Base-by-base conservation (phyloP, 30 jellyfish, hydroid and myxozoan species). In the Hydra vulgaris region DNA sequence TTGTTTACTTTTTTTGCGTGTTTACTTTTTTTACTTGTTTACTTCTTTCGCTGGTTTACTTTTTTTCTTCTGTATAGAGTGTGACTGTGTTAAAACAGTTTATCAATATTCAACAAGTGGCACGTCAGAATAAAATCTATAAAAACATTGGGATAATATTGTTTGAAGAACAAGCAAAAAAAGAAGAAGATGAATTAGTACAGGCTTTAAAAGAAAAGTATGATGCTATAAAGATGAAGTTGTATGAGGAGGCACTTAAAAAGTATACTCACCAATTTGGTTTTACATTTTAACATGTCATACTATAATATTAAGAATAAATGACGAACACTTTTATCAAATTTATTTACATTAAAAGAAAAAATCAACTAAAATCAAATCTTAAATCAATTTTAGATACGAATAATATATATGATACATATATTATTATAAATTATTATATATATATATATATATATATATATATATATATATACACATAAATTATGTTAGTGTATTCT, bases 151-250 rank as follows among this genome's bases (percentile, higher is more conserved):
- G 96, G 5, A 85, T 77, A 23, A 81, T 84, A 40, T 73, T 90
- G 24, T 84, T 89, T 54, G 85, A 25, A 26, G 88, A 22, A 54
- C 81, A 16, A 68, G 75, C 8, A 15, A 27, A 71, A 8, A 27
- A 23, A 1, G 54, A 18, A 18, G 61, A 61, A 66, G 94, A 88
- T 19, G 95, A 86, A 21, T 25, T 90, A 21, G 91, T 90, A 12
- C 94, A 90, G 25, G 97, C 97, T 5, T 82, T 90, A 79, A 89
- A 82, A 23, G 89, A 87, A 17, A 90, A 90, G 79, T 90, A 86
- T 69, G 79, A 74, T 56, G 97, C 95, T 21, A 70, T 90, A 54
- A 90, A 86, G 52, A 94, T 85, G 76, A 90, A 90, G 68, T 53
- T 90, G 74, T 83, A 79, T 70, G 79, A 80, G 23, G 97, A 90